Percentiles rank a stretch among this genome's conserved stretches.
Evolutionary conservation across 2,797 vertebrate species (phyloP).

Genomic region (Manis javanica): DNA sequence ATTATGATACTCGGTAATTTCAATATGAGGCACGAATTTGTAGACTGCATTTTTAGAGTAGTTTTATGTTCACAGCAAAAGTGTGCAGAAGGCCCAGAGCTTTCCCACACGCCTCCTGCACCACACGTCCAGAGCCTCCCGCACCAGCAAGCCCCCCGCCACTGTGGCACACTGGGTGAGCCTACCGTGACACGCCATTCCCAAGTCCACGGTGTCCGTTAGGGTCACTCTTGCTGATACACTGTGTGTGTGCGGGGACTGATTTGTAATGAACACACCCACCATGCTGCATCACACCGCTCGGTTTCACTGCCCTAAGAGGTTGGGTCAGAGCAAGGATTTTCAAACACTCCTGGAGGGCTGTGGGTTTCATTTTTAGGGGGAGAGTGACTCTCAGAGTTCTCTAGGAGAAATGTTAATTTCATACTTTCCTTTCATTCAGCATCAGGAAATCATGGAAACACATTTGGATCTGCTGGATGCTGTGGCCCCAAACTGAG

Average conservation of each 20-base stretch:
- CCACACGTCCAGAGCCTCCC: too few species aligned
- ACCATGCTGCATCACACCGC: background rate
- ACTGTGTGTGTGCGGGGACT: background rate
- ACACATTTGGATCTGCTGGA: background rate
- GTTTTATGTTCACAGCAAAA: background rate
- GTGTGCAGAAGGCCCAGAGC: background rate
- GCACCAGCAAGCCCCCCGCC: background rate
- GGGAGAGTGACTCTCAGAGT: background rate
- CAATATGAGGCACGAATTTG: too few species aligned
- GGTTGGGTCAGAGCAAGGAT: background rate
- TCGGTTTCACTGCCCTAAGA: background rate
- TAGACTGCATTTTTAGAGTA: background rate
- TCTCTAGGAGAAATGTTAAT: background rate
- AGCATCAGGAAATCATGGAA: background rate
- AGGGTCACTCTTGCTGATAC: background rate
- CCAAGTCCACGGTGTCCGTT: background rate
- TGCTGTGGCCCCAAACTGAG: accelerated
- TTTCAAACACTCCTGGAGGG: background rate
- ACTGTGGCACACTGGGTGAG: background rate
- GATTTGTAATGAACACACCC: background rate
- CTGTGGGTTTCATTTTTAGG: background rate
- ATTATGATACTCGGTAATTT: too few species aligned
- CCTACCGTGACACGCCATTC: background rate
- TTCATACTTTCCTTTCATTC: background rate
- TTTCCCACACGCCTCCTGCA: background rate